Evolutionary conservation across 35 echinoderm and acorn worm species (phyloP), one percentile per base, ranked within the genome.

Genomic region (Patiria miniata): DNA sequence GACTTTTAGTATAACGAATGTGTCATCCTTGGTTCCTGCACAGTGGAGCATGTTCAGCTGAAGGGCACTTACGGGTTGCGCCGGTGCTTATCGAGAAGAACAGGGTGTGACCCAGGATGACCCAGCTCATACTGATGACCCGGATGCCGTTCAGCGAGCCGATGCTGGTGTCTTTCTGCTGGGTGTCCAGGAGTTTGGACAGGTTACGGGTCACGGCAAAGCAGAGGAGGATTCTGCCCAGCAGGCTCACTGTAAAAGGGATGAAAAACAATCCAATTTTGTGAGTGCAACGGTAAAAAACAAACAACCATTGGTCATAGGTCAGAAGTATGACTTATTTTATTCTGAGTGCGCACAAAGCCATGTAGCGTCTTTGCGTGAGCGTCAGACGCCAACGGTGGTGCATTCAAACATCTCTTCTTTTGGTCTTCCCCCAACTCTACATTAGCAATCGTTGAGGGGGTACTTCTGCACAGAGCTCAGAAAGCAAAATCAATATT

Each of bases 121-220:
- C 91, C 95, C 95, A 97, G 9, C 81, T 68, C 95, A 97, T 94
- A 39, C 95, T 97, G 59, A 97, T 86, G 32, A 94, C 88, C 16
- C 95, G 88, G 12, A 97, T 93, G 21, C 91, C 95, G 60, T 97
- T 89, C 36, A 97, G 81, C 34, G 88, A 93, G 15, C 53, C 34
- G 36, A 97, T 91, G 68, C 88, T 91, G 8, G 79, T 80, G 22
- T 91, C 85, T 17, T 56, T 51, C 36, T 77, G 69, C n/a, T 42
- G 83, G 8, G 85, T 73, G 55, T 80, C 82, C 21, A 97, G 38
- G 19, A 97, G 81, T 52, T 97, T 94, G 15, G 79, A 47, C 1
- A 94, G 79, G 79, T 97, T 97, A 2, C 78, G 88, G 37, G 81
- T 90, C 8, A 97, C 42, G 47, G 95, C 88, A 86, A 93, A 97